A percentile compares a stretch with the other conserved stretches of the same genome.
Evolutionary conservation across 1,140 invertebrate genomes (phyloP).

Genomic region (Drosophila bipectinata): DNA sequence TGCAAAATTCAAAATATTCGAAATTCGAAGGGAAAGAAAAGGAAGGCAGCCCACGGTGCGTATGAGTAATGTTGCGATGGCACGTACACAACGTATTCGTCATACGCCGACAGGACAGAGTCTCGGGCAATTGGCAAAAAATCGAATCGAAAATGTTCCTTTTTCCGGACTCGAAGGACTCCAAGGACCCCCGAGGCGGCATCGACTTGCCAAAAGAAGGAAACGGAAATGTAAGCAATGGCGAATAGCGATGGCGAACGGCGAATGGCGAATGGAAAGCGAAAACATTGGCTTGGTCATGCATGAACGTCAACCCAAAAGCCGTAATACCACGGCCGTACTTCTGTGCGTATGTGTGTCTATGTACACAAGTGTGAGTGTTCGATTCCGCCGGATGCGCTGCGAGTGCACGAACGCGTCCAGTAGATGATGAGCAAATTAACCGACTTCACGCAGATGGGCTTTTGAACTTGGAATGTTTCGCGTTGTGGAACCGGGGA

Average conservation of each 20-base stretch:
- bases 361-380: conserved; percentile 15
- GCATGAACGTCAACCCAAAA: conserved; percentile 69
- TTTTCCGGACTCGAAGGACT: conserved; percentile 47
- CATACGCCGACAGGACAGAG: conserved; percentile 52
- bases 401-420: conserved; percentile 58
- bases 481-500: conserved; percentile 1
- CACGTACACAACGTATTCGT: conserved; percentile 73
- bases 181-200: conserved; percentile 42
- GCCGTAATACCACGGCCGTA: conserved; percentile 15
- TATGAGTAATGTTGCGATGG: conserved; percentile 59
- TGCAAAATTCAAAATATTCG: conserved; percentile 40
- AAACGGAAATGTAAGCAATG: conserved; percentile 72
- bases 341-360: conserved; percentile 2
- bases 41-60: conserved; percentile 41
- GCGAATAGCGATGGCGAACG: conserved; percentile 48
- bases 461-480: conserved; percentile 47
- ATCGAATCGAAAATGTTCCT: conserved; percentile 69
- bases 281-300: conserved; percentile 67
- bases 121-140: conserved; percentile 67
- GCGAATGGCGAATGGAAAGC: conserved; percentile 32
- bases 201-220: conserved; percentile 47
- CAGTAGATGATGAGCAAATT: conserved; percentile 67
- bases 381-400: conserved; percentile 64
- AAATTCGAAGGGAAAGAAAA: conserved; percentile 2
- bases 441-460: conserved; percentile 60